A percentile compares a stretch with the other conserved stretches of the same genome.
These are phyloP conservation scores for Cryptotis parvus DNA, from an alignment of 2,113 vertebrate genomes.

Conservation along the genomic window DNA sequence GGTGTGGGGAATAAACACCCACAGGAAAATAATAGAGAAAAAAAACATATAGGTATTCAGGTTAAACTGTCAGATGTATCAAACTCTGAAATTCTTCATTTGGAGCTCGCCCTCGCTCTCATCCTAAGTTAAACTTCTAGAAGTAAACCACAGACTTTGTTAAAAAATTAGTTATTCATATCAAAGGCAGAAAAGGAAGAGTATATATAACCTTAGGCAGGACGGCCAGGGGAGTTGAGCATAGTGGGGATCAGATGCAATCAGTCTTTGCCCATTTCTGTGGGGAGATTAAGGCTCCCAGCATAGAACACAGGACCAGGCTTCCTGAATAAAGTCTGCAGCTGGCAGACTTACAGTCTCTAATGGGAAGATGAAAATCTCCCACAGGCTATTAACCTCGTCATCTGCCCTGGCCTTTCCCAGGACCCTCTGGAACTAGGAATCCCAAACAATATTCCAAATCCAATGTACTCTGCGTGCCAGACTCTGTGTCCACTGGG, in stretches of 20 bases:
- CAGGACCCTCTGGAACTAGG: background rate
- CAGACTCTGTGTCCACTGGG: too few species aligned
- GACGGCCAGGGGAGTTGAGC: background rate
- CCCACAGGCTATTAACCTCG: background rate
- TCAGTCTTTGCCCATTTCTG: background rate
- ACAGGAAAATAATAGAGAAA: background rate
- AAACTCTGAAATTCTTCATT: background rate
- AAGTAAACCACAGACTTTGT: background rate
- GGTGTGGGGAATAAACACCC: background rate
- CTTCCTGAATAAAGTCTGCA: background rate
- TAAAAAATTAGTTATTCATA: background rate
- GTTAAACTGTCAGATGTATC: background rate
- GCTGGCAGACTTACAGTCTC: background rate
- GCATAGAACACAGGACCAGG: background rate
- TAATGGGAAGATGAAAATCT: background rate
- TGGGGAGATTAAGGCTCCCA: background rate
- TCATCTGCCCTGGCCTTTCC: background rate
- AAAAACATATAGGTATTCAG: background rate
- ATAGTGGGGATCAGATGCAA: accelerated
- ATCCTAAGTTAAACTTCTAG: background rate
- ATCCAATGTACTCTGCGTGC: background rate
- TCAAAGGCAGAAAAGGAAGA: conserved; percentile 18
- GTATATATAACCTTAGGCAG: background rate
- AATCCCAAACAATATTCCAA: background rate
- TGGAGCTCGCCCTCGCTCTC: background rate